Evolutionary conservation across 2,797 vertebrate species (phyloP).

Genomic region (Sardinella longiceps): DNA sequence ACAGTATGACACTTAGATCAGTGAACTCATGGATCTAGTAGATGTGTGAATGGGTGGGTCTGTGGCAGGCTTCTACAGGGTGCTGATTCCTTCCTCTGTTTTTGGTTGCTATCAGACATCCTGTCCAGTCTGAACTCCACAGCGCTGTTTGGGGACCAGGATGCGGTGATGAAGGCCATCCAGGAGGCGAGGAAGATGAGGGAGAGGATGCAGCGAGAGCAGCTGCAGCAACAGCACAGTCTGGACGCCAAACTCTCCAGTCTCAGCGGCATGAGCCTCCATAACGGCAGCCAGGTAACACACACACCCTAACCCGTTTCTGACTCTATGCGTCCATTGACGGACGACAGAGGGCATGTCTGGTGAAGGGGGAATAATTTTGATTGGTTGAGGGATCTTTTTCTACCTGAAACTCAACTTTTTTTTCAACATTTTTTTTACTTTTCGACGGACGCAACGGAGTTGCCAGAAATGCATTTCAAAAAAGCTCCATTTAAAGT

Average conservation of each 20-base stretch:
- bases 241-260: constrained; percentile 87
- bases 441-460: too few species aligned
- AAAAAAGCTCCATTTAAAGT: too few species aligned
- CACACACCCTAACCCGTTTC: neutral
- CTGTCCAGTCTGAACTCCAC: constrained; percentile 95
- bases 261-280: constrained; percentile 86
- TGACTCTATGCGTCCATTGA: too few species aligned
- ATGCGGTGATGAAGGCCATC: constrained; percentile 96
- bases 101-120: constrained; percentile 78
- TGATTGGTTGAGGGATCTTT: too few species aligned
- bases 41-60: neutral
- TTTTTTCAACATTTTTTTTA: too few species aligned
- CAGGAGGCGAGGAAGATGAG: constrained; percentile 94
- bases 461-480: too few species aligned
- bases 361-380: too few species aligned
- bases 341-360: too few species aligned
- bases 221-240: constrained; percentile 74
- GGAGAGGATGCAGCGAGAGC: constrained; percentile 92
- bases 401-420: too few species aligned
- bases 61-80: neutral
- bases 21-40: neutral
- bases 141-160: constrained; percentile 93
- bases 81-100: neutral
- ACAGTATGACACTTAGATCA: neutral
- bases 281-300: constrained; percentile 91